These are phyloP conservation scores for Cephus spinipes DNA, from an alignment of 2,888 invertebrate genomes.

Conservation along the genomic window DNA sequence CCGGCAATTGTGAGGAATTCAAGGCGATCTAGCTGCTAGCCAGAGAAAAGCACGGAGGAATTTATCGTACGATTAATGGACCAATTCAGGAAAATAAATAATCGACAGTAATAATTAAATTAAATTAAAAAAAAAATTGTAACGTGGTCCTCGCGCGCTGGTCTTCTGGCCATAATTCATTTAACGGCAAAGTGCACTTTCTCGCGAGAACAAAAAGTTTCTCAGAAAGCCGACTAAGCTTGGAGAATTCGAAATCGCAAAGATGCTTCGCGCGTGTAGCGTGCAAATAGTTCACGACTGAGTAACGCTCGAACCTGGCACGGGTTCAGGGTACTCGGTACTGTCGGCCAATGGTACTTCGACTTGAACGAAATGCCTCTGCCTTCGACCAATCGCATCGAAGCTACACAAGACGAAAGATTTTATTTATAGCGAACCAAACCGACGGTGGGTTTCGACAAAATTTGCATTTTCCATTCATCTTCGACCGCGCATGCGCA, in stretches of 20 bases:
- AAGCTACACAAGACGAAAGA: conserved; percentile 1
- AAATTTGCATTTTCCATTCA: conserved; percentile 23
- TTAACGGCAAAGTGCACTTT: neutral
- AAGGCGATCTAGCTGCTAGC: neutral
- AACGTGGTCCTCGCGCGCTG: neutral
- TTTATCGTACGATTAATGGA: neutral
- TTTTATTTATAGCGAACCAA: conserved; percentile 20
- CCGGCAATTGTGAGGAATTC: neutral
- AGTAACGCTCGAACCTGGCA: conserved; percentile 11
- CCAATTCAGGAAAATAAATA: neutral
- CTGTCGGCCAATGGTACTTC: conserved; percentile 11
- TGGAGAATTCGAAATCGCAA: conserved; percentile 2
- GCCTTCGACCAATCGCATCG: conserved; percentile 9
- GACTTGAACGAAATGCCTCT: conserved; percentile 10
- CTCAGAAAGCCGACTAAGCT: neutral
- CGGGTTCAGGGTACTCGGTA: conserved; percentile 19
- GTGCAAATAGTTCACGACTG: conserved; percentile 2
- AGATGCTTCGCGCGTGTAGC: neutral
- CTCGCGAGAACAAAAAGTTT: neutral
- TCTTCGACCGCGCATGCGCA: neutral
- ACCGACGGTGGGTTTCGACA: neutral
- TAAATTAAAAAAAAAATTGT: neutral
- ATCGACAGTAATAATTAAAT: neutral
- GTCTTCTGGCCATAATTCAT: neutral
- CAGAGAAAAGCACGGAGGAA: neutral